These are phyloP conservation scores for Drosophila kanekoi DNA, from an alignment of 2,888 invertebrate genomes.

Conservation along the genomic window DNA sequence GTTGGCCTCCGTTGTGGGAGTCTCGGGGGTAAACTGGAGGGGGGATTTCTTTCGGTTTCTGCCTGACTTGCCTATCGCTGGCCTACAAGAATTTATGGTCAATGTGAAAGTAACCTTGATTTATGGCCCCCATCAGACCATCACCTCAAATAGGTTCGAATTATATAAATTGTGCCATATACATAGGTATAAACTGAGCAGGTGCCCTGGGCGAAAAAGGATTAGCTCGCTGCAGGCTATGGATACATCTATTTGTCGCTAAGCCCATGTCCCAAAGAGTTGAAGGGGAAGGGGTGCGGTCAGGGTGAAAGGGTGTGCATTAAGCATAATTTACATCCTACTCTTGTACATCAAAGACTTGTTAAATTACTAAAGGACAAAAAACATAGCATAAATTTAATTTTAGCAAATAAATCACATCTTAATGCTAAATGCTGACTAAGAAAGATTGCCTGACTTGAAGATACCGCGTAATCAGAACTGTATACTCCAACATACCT, in stretches of 20 bases:
- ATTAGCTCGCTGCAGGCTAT: conserved; percentile 36
- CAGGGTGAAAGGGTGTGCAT: neutral
- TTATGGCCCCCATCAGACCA: conserved; percentile 53
- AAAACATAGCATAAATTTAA: neutral
- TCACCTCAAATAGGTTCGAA: conserved; percentile 67
- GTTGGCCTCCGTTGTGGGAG: conserved; percentile 50
- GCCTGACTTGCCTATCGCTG: conserved; percentile 27
- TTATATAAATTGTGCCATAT: conserved; percentile 72
- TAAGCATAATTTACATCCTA: neutral
- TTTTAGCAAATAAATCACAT: conserved; percentile 1
- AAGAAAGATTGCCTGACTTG: neutral
- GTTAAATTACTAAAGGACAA: conserved; percentile 32
- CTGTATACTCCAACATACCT: too few species aligned
- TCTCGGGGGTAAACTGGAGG: conserved; percentile 23
- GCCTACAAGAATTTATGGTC: conserved; percentile 41
- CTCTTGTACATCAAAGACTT: conserved; percentile 27
- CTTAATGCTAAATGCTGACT: too few species aligned
- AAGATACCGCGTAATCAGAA: neutral
- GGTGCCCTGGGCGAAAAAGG: conserved; percentile 22
- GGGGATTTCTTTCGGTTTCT: conserved; percentile 21
- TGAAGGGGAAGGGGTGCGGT: too few species aligned
- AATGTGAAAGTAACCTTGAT: conserved; percentile 71
- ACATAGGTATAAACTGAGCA: conserved; percentile 33
- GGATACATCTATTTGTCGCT: conserved; percentile 36
- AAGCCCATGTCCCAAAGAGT: conserved; percentile 21